Conservation (phyloP, 2,113 vertebrate species). For the Numenius arquata region DNA sequence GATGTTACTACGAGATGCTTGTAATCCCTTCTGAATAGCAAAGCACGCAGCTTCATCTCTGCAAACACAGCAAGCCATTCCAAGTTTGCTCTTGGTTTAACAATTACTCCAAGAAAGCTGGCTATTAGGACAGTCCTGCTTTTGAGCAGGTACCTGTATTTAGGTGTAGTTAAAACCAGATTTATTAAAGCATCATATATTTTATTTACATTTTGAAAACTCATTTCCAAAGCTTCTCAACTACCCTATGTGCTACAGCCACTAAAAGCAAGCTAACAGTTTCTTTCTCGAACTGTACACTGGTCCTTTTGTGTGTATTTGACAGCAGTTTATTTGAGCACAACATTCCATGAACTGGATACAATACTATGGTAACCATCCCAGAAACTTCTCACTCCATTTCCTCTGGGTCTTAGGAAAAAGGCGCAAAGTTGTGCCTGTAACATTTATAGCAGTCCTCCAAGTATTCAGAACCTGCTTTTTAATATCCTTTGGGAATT, state of each 20-base stretch:
- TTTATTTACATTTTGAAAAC: not conserved
- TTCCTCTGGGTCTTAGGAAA: not conserved
- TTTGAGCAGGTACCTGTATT: not conserved
- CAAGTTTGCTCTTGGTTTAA: not conserved
- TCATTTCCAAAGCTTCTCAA: not conserved
- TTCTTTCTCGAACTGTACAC: not conserved
- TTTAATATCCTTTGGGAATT: not conserved
- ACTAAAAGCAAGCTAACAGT: not conserved
- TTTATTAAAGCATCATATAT: not conserved
- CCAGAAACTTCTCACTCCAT: not conserved
- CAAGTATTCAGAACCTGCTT: not conserved
- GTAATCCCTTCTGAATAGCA: conserved; percentile 96
- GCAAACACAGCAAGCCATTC: conserved; percentile 18
- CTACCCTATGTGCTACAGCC: not conserved
- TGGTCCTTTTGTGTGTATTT: not conserved
- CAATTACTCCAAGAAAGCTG: not conserved
- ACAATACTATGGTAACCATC: not conserved
- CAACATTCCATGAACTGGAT: not conserved
- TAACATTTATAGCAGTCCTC: not conserved
- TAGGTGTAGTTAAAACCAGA: not conserved
- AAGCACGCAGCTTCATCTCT: conserved; percentile 96
- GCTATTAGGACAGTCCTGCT: not conserved
- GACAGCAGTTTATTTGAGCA: not conserved
- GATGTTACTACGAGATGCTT: conserved; percentile 94
- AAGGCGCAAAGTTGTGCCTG: not conserved